Conservation (phyloP, 2,888 invertebrate genomes). For the Schizaphis graminum region DNA sequence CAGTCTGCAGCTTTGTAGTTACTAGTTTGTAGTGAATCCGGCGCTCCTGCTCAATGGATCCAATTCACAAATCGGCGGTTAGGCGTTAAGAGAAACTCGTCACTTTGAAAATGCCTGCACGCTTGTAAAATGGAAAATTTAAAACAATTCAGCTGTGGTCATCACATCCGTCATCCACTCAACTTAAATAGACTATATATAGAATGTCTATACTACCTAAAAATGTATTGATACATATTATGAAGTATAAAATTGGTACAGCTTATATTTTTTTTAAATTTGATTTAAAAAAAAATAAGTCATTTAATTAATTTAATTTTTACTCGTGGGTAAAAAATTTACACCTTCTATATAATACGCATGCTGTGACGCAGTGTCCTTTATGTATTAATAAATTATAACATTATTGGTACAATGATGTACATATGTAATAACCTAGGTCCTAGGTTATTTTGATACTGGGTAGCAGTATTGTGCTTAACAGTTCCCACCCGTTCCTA, state of each 20-base stretch:
- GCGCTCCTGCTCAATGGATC: too few species aligned
- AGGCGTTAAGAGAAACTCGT: not conserved
- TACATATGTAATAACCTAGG: not conserved
- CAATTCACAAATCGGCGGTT: not conserved
- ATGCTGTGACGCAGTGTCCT: not conserved
- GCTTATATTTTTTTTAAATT: not conserved
- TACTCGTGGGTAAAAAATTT: not conserved
- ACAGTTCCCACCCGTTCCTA: too few species aligned
- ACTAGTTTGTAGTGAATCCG: too few species aligned
- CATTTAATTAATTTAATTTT: not conserved
- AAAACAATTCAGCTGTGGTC: too few species aligned
- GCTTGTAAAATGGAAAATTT: too few species aligned
- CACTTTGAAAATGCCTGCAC: not conserved
- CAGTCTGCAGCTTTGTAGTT: too few species aligned
- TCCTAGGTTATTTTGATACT: not conserved
- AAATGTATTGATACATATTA: too few species aligned
- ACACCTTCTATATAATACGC: not conserved
- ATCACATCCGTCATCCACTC: too few species aligned
- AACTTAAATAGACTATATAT: too few species aligned
- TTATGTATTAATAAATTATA: not conserved
- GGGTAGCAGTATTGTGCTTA: too few species aligned
- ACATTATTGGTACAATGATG: not conserved
- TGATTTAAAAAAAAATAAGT: not conserved
- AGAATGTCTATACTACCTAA: too few species aligned
- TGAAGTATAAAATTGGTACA: not conserved